Evolutionary conservation across 2,888 invertebrate genomes (phyloP), one percentile per base, ranked within the genome.

Genomic region (Acleris holmiana): DNA sequence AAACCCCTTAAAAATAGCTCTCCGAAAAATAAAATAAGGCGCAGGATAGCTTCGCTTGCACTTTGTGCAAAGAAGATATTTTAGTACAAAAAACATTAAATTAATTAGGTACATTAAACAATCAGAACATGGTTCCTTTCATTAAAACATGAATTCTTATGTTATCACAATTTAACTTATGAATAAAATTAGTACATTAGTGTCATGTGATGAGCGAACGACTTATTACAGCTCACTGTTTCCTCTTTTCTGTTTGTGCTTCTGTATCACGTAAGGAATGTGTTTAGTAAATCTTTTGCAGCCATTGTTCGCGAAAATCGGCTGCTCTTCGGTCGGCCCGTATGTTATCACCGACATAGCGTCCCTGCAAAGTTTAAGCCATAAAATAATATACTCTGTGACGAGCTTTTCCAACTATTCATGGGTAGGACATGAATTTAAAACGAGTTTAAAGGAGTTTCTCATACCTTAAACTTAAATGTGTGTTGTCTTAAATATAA

Each of bases 201-300:
- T 65, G 61, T 66, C 57, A 63, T 57, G 61, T 66, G 60, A 63
- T 57, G 63, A 10, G 19, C 17, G 13, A 50, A 17, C 17, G 18
- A 23, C n/a, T 55, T 13, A 56, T 69, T 56, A 70, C n/a, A 71
- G 50, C 41, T 70, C 72, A 25, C 57, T 61, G n/a, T 68, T 72
- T 49, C 67, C 67, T 60, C 35, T 55, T 68, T 75, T 79, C n/a
- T 48, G 61, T 58, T 70, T 85, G 76, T 89, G 74, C 70, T 91
- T 93, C 67, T 89, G 81, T 87, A 92, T 84, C 44, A 92, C 77
- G 71, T 89, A 92, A 46, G 92, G 95, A 66, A 96, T 95, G 91
- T 98, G 98, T 79, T 96, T 95, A 67, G 95, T 95, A 46, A 99
- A 94, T 73, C 97, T 93, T 85, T 99, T 99, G 85, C 99, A 99